Evolutionary conservation across 1,140 invertebrate genomes (phyloP), one percentile per base, ranked within the genome.

Genomic region (Andrena cerasifolii): DNA sequence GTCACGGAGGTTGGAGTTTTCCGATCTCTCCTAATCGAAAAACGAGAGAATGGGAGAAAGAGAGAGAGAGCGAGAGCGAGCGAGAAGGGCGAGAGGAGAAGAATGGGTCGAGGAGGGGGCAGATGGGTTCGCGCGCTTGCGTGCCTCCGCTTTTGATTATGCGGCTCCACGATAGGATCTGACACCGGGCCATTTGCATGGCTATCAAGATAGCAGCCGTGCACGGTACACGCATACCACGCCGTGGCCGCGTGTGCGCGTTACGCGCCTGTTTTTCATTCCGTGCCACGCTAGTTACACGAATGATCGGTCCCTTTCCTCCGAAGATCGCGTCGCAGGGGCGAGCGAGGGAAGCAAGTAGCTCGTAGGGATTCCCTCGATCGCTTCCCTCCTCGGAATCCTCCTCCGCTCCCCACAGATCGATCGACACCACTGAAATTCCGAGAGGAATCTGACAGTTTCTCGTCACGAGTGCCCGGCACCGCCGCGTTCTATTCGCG

Each of bases 81-180:
- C n/a, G 33, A 16, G 36, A 24, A 33, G 18, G 16, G n/a, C n/a
- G n/a, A n/a, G n/a, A n/a, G n/a, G n/a, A n/a, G n/a, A n/a, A n/a
- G n/a, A n/a, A n/a, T 3, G 18, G 62, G 63, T 51, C 31, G 70
- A 40, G 26, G 59, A 54, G 70, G 70, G 56, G 67, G 67, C 47
- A 77, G 67, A 77, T 77, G 75, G 75, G 75, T 77, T 70, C 75
- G 67, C 67, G 66, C 67, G 75, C 66, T 70, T 77, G 66, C 73
- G 73, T 77, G 66, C 75, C 66, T 77, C 54, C 67, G 56, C 67
- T 77, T 77, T 77, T 77, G 75, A 77, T 77, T 77, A 77, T 77
- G 56, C 75, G 66, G 67, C 67, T 45, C 54, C 75, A 49, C 75
- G 75, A 77, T 77, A 77, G 67, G 66, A 77, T 77, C 67, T 77